These are phyloP conservation scores for Temnothorax unifasciatus DNA, from an alignment of 2,888 invertebrate genomes.

Conservation along the genomic window DNA sequence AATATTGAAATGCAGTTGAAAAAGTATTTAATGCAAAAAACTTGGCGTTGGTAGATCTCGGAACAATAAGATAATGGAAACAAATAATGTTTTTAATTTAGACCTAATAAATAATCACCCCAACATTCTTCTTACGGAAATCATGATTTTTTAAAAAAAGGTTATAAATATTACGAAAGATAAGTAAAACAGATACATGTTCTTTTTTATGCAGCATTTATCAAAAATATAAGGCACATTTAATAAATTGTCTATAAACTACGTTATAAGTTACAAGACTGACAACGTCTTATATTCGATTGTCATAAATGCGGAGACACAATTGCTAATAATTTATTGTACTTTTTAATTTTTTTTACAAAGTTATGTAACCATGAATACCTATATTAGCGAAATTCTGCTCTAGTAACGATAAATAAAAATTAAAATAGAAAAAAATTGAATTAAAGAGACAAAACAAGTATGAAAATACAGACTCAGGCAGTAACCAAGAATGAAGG, in stretches of 20 bases:
- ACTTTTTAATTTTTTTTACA: not conserved
- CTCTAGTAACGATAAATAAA: not conserved
- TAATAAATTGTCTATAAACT: not conserved
- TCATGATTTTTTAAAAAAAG: too few species aligned
- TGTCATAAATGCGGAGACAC: not conserved
- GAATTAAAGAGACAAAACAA: slow-evolving; percentile 1
- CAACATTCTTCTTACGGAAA: too few species aligned
- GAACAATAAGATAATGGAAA: too few species aligned
- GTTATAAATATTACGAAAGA: not conserved
- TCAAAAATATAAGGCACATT: not conserved
- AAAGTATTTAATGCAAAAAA: too few species aligned
- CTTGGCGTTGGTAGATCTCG: too few species aligned
- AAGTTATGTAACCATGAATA: not conserved
- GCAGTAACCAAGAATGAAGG: slow-evolving; percentile 9
- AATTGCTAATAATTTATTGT: not conserved
- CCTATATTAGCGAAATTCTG: not conserved
- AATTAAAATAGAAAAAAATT: slow-evolving; percentile 13
- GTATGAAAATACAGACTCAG: not conserved
- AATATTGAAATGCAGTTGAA: too few species aligned
- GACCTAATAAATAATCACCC: too few species aligned
- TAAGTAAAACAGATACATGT: not conserved
- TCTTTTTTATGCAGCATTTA: not conserved
- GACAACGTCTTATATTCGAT: not conserved
- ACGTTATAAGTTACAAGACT: not conserved
- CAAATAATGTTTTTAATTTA: too few species aligned